Percentiles rank a stretch among this genome's conserved stretches.
Evolutionary conservation across 2,113 vertebrate species (phyloP).

Genomic region (Perca fluviatilis): DNA sequence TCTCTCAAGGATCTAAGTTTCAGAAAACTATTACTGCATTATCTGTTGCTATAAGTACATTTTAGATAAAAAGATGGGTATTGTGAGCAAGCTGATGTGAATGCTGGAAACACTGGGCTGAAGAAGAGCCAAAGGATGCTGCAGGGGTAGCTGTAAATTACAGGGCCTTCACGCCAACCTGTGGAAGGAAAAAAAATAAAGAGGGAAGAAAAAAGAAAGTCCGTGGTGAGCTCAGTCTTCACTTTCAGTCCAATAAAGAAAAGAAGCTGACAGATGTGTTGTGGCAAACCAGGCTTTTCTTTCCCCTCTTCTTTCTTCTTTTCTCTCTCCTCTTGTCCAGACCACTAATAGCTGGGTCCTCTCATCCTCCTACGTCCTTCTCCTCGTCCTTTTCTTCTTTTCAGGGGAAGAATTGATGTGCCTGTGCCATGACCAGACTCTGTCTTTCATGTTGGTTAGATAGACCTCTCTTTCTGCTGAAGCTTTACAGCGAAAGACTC

Average conservation of each 20-base stretch:
- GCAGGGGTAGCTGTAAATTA: slow-evolving; percentile 53
- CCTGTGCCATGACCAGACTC: slow-evolving; percentile 39
- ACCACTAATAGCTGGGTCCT: slow-evolving; percentile 70
- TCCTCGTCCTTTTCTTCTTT: slow-evolving; percentile 47
- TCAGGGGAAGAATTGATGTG: slow-evolving; percentile 51
- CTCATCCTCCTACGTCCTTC: slow-evolving; percentile 26
- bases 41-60: slow-evolving; percentile 27
- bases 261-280: slow-evolving; percentile 58
- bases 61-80: slow-evolving; percentile 33
- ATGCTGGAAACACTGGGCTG: slow-evolving; percentile 35
- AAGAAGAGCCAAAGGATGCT: slow-evolving; percentile 34
- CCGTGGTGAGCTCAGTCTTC: slow-evolving; percentile 48
- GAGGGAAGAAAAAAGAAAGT: slow-evolving; percentile 35
- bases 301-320: slow-evolving; percentile 34
- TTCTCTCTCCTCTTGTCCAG: slow-evolving; percentile 53
- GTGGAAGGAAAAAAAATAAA: slow-evolving; percentile 15
- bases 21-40: slow-evolving; percentile 43
- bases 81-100: slow-evolving; percentile 28
- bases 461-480: slow-evolving; percentile 24
- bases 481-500: slow-evolving; percentile 21
- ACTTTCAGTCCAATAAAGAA: slow-evolving; percentile 57
- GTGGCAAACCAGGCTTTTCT: slow-evolving; percentile 52
- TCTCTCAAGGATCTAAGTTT: slow-evolving; percentile 25
- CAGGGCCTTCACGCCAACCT: slow-evolving; percentile 46
- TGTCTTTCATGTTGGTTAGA: slow-evolving; percentile 51